These are phyloP conservation scores for Nymphalis io DNA, from an alignment of 1,140 invertebrate species.

Conservation along the genomic window DNA sequence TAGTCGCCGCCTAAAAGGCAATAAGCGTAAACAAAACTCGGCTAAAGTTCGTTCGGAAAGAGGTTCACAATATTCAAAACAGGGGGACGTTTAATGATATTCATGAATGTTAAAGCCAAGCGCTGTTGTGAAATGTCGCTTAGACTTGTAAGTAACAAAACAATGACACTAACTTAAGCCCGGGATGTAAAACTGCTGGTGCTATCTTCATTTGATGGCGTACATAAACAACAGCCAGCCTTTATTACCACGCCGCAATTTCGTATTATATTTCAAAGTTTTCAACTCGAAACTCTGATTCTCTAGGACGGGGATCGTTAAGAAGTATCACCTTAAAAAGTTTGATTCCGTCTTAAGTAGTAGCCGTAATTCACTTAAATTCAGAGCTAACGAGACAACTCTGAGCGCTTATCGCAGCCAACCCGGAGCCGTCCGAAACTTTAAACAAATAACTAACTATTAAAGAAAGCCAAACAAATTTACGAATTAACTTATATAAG, in stretches of 20 bases:
- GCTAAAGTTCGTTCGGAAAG: constrained; percentile 58
- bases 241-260: constrained; percentile 66
- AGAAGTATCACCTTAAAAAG: constrained; percentile 60
- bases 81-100: constrained; percentile 71
- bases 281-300: constrained; percentile 61
- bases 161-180: constrained; percentile 73
- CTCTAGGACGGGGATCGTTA: constrained; percentile 51
- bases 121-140: constrained; percentile 70
- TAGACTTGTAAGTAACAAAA: constrained; percentile 73
- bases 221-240: constrained; percentile 68
- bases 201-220: constrained; percentile 70
- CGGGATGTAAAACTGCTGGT: constrained; percentile 60
- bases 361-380: constrained; percentile 66
- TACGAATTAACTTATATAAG: constrained; percentile 58
- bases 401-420: constrained; percentile 54
- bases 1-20: constrained; percentile 51
- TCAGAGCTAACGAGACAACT: constrained; percentile 63
- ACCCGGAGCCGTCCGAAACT: constrained; percentile 57
- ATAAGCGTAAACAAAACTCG: constrained; percentile 60
- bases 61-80: constrained; percentile 73
- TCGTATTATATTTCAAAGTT: constrained; percentile 68
- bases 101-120: constrained; percentile 74
- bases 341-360: constrained; percentile 54
- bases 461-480: constrained; percentile 71
- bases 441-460: constrained; percentile 70